Base-by-base conservation (phyloP, 2,888 invertebrate species). In the Sinodicranocentrus sp. region DNA sequence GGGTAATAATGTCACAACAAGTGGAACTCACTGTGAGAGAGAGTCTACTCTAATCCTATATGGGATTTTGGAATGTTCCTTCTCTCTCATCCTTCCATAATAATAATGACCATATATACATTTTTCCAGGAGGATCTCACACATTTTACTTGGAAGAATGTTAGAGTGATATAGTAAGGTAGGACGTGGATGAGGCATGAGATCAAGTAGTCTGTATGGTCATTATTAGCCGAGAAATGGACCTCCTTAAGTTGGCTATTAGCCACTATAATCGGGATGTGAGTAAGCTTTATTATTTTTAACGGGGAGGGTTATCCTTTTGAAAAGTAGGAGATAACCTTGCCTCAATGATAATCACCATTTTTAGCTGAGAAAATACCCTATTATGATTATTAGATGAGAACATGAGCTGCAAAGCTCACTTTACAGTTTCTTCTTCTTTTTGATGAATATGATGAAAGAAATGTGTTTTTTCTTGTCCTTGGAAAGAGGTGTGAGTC, bases 1-100 rank as follows among this genome's bases (percentile, higher is more conserved):
- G 28, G 43, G 82, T 82, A 82, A 82, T 82, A 82, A 82, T 76
- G 82, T 82, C 82, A 76, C 82, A 82, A 82, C 73, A 75, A 82
- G 80, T 80, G 73, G 71, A 71, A 25, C 25, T 48, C 52, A 54
- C 25, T n/a, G n/a, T n/a, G n/a, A n/a, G n/a, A n/a, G n/a, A n/a
- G n/a, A n/a, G n/a, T n/a, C 25, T 28, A 28, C 78, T 26, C 44
- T n/a, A 39, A 43, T 5, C 44, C 28, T 52, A 71, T 71, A 71
- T 57, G 71, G 71, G 71, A 54, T 71, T 52, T 71, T 71, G 71
- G 71, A 71, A 71, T 71, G 71, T 23, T 71, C 26, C 26, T n/a
- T n/a, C n/a, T n/a, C n/a, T n/a, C n/a, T n/a, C 52, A 52, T n/a
- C 52, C 6, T 52, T 10, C 39, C 39, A 39, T 39, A 39, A 39